These are phyloP conservation scores for Miopithecus talapoin DNA, from an alignment of 2,797 vertebrate genomes.

Conservation along the genomic window DNA sequence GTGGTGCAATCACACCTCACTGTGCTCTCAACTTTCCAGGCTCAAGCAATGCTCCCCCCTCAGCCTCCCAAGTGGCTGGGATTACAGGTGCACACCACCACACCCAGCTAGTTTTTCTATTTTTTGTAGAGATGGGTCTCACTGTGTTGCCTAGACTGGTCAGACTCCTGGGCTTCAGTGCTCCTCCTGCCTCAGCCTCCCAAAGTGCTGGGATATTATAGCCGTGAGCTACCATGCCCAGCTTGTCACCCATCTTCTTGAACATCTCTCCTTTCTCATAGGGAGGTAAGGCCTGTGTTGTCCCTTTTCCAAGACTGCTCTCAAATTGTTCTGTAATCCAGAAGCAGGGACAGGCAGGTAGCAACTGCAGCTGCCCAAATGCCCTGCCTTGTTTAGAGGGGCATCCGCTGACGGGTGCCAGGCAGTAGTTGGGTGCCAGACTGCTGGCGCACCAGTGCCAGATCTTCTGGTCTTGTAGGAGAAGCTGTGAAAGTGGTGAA, in stretches of 20 bases:
- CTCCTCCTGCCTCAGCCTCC: no score
- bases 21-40: not conserved
- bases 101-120: no score
- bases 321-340: not conserved
- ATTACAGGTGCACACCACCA: no score
- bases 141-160: no score
- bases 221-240: no score
- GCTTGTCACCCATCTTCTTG: not conserved
- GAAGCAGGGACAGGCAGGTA: not conserved
- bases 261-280: not conserved
- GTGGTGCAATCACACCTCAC: not conserved
- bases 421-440: no score
- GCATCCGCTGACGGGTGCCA: not conserved
- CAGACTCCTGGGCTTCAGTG: no score
- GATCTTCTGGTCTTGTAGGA: not conserved
- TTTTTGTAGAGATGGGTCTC: no score
- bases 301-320: not conserved
- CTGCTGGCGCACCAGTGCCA: not conserved
- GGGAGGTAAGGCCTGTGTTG: not conserved
- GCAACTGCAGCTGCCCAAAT: not conserved
- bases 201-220: not conserved
- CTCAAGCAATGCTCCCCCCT: not conserved
- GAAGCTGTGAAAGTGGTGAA: not conserved
- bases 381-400: not conserved
- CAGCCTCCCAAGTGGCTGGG: not conserved